Evolutionary conservation across 2,113 vertebrate genomes (phyloP).

Genomic region (Passer domesticus): DNA sequence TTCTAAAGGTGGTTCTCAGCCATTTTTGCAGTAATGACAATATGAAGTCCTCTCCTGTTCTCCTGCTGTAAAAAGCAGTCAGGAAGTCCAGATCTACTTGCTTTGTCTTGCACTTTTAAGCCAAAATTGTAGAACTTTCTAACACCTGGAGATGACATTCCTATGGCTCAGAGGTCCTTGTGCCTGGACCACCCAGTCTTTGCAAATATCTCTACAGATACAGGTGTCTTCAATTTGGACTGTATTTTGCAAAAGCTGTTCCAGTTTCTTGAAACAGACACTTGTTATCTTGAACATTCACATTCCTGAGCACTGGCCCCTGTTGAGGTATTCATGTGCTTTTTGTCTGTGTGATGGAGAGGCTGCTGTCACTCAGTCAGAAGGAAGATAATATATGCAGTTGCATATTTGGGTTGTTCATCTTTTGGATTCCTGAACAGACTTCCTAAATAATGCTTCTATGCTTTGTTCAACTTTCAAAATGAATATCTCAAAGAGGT

Average conservation of each 20-base stretch:
- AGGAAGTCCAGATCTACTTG: neutral
- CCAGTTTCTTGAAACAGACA: neutral
- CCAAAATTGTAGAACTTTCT: neutral
- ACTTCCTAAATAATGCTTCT: neutral
- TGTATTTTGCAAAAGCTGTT: conserved; percentile 20
- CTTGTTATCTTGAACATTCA: neutral
- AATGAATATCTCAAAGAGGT: conserved; percentile 21
- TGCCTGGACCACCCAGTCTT: neutral
- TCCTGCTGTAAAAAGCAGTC: neutral
- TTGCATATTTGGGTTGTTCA: conserved; percentile 6
- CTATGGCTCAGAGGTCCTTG: neutral
- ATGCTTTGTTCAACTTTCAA: conserved; percentile 19
- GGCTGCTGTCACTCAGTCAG: neutral
- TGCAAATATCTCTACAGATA: neutral
- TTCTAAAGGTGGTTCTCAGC: neutral
- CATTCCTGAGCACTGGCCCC: neutral
- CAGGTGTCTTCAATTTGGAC: neutral
- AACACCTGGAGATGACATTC: neutral
- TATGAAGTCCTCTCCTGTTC: neutral
- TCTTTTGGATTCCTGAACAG: neutral
- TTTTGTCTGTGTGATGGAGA: conserved; percentile 26
- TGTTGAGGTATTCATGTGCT: neutral
- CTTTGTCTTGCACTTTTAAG: neutral
- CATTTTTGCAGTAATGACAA: neutral
- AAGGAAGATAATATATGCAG: neutral